These are phyloP conservation scores for Mobula hypostoma DNA, from an alignment of 2,113 vertebrate genomes.

Conservation along the genomic window DNA sequence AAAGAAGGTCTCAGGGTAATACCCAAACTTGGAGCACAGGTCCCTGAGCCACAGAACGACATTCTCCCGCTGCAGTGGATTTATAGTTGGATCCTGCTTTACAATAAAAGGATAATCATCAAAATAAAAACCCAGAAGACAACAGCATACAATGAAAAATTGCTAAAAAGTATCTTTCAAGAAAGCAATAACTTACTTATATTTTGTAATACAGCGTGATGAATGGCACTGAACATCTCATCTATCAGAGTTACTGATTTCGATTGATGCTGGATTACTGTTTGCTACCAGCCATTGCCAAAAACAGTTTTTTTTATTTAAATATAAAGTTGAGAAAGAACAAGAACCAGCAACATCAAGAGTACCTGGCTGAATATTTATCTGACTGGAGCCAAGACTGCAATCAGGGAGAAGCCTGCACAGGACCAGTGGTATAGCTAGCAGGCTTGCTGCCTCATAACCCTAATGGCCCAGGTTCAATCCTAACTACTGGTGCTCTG, in stretches of 20 bases:
- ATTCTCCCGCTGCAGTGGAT: conserved; percentile 51
- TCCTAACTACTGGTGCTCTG: too few species aligned
- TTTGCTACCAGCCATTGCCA: not conserved
- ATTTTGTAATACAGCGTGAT: not conserved
- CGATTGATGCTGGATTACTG: not conserved
- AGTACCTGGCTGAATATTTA: not conserved
- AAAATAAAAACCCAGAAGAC: not conserved
- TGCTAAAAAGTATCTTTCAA: not conserved
- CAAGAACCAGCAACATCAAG: not conserved
- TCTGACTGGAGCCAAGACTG: not conserved
- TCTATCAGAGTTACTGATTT: not conserved
- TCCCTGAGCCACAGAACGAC: conserved; percentile 57
- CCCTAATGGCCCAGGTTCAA: too few species aligned
- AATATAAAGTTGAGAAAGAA: not conserved
- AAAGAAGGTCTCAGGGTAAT: conserved; percentile 57
- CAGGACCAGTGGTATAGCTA: too few species aligned
- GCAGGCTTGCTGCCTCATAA: too few species aligned
- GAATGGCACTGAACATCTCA: not conserved
- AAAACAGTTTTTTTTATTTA: not conserved
- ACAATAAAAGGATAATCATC: not conserved
- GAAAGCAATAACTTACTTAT: not conserved
- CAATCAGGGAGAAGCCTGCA: not conserved
- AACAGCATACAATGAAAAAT: not conserved
- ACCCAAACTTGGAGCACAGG: conserved; percentile 52
- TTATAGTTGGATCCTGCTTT: conserved; percentile 57